Conservation (phyloP, 2,797 vertebrate species). For the Sciaenops ocellatus region DNA sequence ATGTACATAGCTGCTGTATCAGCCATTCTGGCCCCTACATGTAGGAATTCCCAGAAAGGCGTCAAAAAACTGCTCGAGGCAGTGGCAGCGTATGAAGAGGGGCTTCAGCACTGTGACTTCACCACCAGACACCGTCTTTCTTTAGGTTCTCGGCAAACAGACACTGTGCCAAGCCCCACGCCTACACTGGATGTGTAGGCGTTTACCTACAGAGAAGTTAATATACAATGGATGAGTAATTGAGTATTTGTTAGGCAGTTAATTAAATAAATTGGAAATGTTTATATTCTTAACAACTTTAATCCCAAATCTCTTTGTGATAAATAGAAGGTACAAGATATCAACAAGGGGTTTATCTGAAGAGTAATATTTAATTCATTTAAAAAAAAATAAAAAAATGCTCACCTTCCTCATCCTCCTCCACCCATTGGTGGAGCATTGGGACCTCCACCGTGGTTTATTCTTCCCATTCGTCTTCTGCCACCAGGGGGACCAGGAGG, state of each 20-base stretch:
- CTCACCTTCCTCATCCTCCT: conserved; percentile 98
- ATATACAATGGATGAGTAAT: too few relatives aligned
- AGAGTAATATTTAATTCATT: not conserved
- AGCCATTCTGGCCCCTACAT: conserved; percentile 88
- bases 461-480: conserved; percentile 92
- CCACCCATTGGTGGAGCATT: conserved; percentile 94
- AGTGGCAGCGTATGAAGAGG: conserved; percentile 86
- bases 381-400: not conserved
- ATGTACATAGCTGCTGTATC: conserved; percentile 82
- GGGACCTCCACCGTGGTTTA: conserved; percentile 91
- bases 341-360: not conserved
- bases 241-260: not conserved
- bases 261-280: not conserved
- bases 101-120: conserved; percentile 54
- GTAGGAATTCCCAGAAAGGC: conserved; percentile 93
- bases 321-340: not conserved
- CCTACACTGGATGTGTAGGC: conserved; percentile 90
- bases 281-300: not conserved
- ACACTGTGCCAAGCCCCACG: conserved; percentile 75
- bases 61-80: conserved; percentile 89
- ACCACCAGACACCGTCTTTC: not conserved
- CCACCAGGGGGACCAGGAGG: conserved; percentile 93
- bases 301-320: not conserved
- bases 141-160: conserved; percentile 56
- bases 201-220: conserved; percentile 88